These are phyloP conservation scores for Myotis vivesi DNA, from an alignment of 2,797 vertebrate species.

Conservation along the genomic window DNA sequence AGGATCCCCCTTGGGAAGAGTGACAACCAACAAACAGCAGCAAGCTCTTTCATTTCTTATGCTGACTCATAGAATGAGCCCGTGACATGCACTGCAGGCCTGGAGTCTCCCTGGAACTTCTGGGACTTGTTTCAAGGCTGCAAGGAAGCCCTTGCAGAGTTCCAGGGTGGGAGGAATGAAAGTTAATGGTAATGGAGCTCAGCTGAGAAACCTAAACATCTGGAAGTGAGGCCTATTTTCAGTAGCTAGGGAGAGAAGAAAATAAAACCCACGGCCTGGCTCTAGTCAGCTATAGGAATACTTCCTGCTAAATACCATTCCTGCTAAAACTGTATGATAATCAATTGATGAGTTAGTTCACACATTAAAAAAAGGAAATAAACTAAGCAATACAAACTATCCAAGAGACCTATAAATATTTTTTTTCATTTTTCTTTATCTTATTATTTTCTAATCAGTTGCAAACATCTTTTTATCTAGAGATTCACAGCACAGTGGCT, in stretches of 20 bases:
- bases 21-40: not conserved
- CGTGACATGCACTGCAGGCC: not conserved
- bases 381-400: conserved; percentile 10
- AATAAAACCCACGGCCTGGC: not conserved
- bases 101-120: not conserved
- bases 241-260: not conserved
- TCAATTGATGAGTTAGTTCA: not conserved
- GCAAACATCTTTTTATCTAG: not conserved
- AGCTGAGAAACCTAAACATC: not conserved
- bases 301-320: not conserved
- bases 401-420: too few species aligned
- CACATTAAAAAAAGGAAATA: not conserved
- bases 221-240: not conserved
- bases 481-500: not conserved
- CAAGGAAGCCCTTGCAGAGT: not conserved
- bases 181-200: not conserved
- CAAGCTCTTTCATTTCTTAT: not conserved
- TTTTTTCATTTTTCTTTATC: not conserved
- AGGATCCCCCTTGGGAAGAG: not conserved
- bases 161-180: not conserved
- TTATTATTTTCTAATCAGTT: not conserved
- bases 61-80: not conserved
- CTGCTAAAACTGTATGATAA: not conserved
- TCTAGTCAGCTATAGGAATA: not conserved
- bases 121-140: not conserved